Evolutionary conservation across 2,113 vertebrate genomes (phyloP).

Genomic region (Sterrhoptilus dennistouni): DNA sequence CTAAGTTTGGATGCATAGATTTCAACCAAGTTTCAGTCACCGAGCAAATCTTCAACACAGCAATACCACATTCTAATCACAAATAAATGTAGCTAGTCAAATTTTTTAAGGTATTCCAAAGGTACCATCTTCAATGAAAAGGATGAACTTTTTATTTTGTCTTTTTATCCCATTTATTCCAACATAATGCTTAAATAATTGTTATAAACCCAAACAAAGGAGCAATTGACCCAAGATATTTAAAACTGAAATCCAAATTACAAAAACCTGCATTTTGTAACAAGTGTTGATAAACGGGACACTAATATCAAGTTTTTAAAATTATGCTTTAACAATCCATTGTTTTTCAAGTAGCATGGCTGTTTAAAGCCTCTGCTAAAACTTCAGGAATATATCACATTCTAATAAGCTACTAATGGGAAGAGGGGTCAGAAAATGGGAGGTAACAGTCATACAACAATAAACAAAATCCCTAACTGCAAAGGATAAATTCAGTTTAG

Average conservation of each 20-base stretch:
- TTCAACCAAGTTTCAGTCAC: slow-evolving; percentile 39
- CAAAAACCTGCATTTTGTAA: slow-evolving; percentile 49
- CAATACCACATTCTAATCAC: slow-evolving; percentile 19
- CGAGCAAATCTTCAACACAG: slow-evolving; percentile 11
- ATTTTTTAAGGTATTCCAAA: slow-evolving; percentile 37
- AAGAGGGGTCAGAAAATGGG: neutral
- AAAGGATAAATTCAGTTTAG: neutral
- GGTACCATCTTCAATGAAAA: slow-evolving; percentile 39
- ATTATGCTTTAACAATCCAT: slow-evolving; percentile 12
- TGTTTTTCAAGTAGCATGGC: neutral
- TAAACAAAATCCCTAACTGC: slow-evolving; percentile 26
- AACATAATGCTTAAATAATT: slow-evolving; percentile 44
- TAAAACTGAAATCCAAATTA: slow-evolving; percentile 49
- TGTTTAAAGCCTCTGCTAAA: slow-evolving; percentile 50
- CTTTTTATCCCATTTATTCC: slow-evolving; percentile 58
- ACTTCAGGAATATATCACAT: neutral
- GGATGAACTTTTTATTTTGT: slow-evolving; percentile 59
- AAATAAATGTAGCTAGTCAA: slow-evolving; percentile 19
- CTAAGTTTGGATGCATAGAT: slow-evolving; percentile 31
- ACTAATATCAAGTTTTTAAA: neutral
- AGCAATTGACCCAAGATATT: slow-evolving; percentile 16
- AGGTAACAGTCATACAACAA: slow-evolving; percentile 36
- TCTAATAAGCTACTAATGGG: neutral
- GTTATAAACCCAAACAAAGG: slow-evolving; percentile 41
- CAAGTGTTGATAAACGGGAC: slow-evolving; percentile 13